phyloP scores from a whole-genome alignment of 2,888 invertebrate genomes.

The Vannuccia rotundouncinata region DNA sequence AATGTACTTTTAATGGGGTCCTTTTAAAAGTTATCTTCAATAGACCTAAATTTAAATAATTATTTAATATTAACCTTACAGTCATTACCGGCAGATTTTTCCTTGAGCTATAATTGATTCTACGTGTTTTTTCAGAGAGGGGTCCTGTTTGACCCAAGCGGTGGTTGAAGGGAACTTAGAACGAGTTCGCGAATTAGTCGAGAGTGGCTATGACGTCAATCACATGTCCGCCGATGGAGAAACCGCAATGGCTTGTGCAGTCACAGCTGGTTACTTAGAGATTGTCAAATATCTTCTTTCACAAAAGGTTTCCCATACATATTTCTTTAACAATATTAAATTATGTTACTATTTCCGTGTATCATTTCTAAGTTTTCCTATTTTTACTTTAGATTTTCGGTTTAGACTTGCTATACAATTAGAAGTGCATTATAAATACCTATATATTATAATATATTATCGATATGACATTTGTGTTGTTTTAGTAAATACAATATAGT shows the following conservation, averaged over 20 bases:
- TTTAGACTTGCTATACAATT: background rate
- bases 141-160: constrained; percentile 1
- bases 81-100: too few relatives aligned
- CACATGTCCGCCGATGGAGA: constrained; percentile 35
- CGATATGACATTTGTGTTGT: too few relatives aligned
- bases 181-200: constrained; percentile 3
- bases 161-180: constrained; percentile 30
- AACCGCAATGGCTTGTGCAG: constrained; percentile 89
- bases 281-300: constrained; percentile 79
- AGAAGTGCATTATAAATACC: too few relatives aligned
- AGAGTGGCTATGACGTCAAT: constrained; percentile 36
- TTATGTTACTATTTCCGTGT: too few relatives aligned
- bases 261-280: constrained; percentile 82
- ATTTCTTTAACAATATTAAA: too few relatives aligned
- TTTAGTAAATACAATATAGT: too few relatives aligned
- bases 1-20: too few relatives aligned
- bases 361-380: background rate
- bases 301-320: background rate
- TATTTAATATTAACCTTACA: too few relatives aligned
- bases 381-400: background rate
- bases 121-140: constrained; percentile 30
- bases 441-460: too few relatives aligned
- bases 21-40: too few relatives aligned
- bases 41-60: too few relatives aligned
- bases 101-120: too few relatives aligned